phyloP scores from a whole-genome alignment of 92 coral and sea anemone genomes.

The Anthopleura xanthogrammica region DNA sequence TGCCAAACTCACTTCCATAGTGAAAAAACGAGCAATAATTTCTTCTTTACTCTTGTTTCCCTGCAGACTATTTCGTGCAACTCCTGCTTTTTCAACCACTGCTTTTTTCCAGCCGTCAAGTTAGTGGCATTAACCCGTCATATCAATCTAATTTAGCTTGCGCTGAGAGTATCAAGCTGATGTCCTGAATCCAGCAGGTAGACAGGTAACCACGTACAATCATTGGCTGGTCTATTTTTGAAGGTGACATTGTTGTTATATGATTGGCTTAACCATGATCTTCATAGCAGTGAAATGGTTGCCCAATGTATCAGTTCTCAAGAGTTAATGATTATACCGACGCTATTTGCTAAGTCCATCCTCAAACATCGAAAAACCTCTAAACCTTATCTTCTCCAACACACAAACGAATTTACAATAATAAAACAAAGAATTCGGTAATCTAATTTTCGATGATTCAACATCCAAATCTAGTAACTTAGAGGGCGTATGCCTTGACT shows the following conservation, averaged over 20 bases:
- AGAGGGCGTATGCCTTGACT: constrained; percentile 26
- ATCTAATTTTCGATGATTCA: neutral
- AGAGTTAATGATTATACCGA: neutral
- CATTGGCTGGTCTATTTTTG: constrained; percentile 59
- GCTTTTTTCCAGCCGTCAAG: constrained; percentile 9
- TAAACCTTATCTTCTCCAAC: neutral
- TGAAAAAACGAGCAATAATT: neutral
- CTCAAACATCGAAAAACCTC: neutral
- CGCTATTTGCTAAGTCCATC: neutral
- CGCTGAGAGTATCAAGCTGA: constrained; percentile 37
- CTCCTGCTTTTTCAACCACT: constrained; percentile 2
- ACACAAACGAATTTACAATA: neutral
- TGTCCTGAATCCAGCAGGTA: constrained; percentile 78
- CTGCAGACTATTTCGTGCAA: neutral
- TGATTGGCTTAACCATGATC: constrained; percentile 68
- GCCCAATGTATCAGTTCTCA: constrained; percentile 18
- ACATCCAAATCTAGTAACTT: constrained; percentile 19
- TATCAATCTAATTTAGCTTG: constrained; percentile 23
- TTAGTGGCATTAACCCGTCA: constrained; percentile 21
- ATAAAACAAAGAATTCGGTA: neutral
- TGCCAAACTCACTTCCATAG: constrained; percentile 26
- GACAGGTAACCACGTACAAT: constrained; percentile 24
- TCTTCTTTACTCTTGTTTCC: neutral
- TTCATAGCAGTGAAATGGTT: constrained; percentile 40
- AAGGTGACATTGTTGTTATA: constrained; percentile 31